These are phyloP conservation scores for Pediacus dermestoides DNA, from an alignment of 2,888 invertebrate species.

Conservation along the genomic window DNA sequence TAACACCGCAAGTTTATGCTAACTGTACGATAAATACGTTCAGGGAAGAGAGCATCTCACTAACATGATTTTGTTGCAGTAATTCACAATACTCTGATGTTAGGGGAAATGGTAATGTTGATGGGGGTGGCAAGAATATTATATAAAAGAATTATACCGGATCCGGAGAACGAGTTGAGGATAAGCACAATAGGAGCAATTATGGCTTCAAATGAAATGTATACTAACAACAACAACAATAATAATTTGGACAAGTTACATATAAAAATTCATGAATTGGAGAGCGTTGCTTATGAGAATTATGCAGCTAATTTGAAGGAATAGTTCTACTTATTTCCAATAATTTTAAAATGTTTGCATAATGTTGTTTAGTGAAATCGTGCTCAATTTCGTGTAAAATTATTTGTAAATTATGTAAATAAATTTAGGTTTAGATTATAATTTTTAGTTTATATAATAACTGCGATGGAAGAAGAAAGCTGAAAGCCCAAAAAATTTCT, in stretches of 20 bases:
- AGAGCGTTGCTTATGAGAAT: too few relatives aligned
- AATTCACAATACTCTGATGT: slow-evolving; percentile 63
- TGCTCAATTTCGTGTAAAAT: too few relatives aligned
- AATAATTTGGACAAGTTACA: slow-evolving; percentile 1
- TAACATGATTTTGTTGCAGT: slow-evolving; percentile 54
- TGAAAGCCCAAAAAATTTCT: too few relatives aligned
- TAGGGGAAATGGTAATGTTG: slow-evolving; percentile 66
- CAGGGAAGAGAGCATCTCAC: slow-evolving; percentile 1
- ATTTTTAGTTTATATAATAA: too few relatives aligned
- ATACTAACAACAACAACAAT: slow-evolving; percentile 19
- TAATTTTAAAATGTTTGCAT: too few relatives aligned
- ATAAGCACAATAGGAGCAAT: slow-evolving; percentile 29
- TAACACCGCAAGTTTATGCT: slow-evolving; percentile 64
- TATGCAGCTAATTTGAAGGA: too few relatives aligned
- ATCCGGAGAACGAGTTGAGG: slow-evolving; percentile 11
- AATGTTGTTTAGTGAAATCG: too few relatives aligned
- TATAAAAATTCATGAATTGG: too few relatives aligned
- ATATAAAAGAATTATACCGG: slow-evolving; percentile 53
- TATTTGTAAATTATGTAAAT: too few relatives aligned
- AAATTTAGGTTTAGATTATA: too few relatives aligned
- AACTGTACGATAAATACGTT: slow-evolving; percentile 55
- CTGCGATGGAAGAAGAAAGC: too few relatives aligned
- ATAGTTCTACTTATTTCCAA: too few relatives aligned
- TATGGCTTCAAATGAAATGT: slow-evolving; percentile 19
- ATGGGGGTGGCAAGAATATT: slow-evolving; percentile 61